Conservation (phyloP, 2,888 invertebrate species). For the Drosophila gaucha region DNA sequence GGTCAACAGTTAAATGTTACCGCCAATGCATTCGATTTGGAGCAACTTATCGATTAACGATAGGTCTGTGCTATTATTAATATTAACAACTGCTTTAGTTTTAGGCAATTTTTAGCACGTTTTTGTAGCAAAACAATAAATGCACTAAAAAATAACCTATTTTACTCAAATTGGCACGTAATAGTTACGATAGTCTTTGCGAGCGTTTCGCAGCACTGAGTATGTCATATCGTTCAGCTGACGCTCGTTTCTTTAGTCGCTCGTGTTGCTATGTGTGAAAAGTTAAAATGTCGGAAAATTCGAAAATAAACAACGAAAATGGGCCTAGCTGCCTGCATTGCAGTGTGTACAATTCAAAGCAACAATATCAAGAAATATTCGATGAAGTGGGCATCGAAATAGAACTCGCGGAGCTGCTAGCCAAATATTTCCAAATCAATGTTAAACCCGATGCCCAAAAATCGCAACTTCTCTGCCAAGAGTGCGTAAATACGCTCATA, state of each 20-base stretch:
- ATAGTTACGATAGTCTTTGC: slow-evolving; percentile 1
- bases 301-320: slow-evolving; percentile 31
- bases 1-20: slow-evolving; percentile 65
- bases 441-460: slow-evolving; percentile 40
- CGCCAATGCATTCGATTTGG: neutral
- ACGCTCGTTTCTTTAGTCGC: slow-evolving; percentile 13
- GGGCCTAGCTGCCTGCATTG: slow-evolving; percentile 73
- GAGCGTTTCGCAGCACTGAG: slow-evolving; percentile 21
- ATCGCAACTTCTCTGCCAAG: slow-evolving; percentile 69
- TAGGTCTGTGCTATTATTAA: too few species aligned
- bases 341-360: slow-evolving; percentile 52
- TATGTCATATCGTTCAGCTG: slow-evolving; percentile 55
- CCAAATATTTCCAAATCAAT: slow-evolving; percentile 67
- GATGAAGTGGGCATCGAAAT: slow-evolving; percentile 82
- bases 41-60: slow-evolving; percentile 24
- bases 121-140: slow-evolving; percentile 5
- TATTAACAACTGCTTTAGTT: neutral
- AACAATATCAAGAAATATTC: slow-evolving; percentile 76
- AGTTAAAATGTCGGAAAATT: slow-evolving; percentile 73
- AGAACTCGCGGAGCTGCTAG: slow-evolving; percentile 68
- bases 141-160: slow-evolving; percentile 8
- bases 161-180: neutral
- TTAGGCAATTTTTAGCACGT: neutral
- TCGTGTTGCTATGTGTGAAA: slow-evolving; percentile 57
- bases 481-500: slow-evolving; percentile 77